Evolutionary conservation across 2,888 invertebrate genomes (phyloP).

Genomic region (Amblyteles armatorius): DNA sequence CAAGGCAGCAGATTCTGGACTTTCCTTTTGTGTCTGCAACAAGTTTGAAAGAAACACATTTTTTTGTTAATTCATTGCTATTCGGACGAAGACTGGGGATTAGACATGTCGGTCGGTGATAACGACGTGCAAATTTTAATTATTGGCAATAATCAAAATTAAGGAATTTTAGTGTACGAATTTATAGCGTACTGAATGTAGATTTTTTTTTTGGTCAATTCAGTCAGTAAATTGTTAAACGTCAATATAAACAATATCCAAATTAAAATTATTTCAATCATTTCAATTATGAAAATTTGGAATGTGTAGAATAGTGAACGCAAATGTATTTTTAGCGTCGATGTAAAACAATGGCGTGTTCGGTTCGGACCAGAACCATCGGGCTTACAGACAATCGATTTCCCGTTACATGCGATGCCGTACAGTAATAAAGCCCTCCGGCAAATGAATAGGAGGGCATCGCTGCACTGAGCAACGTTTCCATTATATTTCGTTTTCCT

Average conservation of each 20-base stretch:
- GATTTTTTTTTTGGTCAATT: no score
- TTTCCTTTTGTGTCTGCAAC: conserved; percentile 93
- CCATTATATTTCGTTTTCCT: conserved; percentile 38
- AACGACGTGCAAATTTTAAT: neutral
- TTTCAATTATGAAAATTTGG: neutral
- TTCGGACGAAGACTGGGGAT: neutral
- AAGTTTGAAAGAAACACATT: conserved; percentile 70
- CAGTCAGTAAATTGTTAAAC: no score
- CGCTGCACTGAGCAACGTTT: conserved; percentile 16
- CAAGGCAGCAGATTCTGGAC: conserved; percentile 94
- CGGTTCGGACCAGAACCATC: neutral
- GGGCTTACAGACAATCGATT: conserved; percentile 6
- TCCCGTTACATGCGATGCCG: neutral
- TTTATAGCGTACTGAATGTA: no score
- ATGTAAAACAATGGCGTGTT: neutral
- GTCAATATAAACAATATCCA: no score
- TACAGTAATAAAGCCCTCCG: neutral
- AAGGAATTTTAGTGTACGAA: no score
- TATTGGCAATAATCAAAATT: neutral
- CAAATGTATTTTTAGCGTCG: neutral
- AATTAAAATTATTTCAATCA: no score
- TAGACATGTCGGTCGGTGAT: no score
- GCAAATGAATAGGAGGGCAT: conserved; percentile 9
- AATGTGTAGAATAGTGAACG: neutral
- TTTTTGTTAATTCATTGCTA: conserved; percentile 20